These are phyloP conservation scores for Rhysida immarginata DNA, from an alignment of 1,140 invertebrate genomes.

Conservation along the genomic window DNA sequence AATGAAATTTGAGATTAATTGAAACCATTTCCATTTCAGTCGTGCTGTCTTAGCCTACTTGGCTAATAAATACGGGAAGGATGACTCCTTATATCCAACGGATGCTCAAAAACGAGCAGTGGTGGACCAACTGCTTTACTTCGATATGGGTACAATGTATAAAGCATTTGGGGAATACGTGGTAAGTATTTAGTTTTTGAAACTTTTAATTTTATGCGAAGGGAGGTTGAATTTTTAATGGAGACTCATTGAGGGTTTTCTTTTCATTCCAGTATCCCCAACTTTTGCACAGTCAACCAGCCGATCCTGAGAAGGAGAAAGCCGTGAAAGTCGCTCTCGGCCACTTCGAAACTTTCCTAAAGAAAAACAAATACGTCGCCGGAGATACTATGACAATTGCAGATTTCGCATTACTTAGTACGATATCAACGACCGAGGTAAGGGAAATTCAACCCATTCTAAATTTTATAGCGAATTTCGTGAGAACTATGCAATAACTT, in stretches of 20 bases:
- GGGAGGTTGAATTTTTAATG: no score
- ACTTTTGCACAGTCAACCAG: not conserved
- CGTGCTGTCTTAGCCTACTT: slow-evolving; percentile 56
- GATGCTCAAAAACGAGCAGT: slow-evolving; percentile 47
- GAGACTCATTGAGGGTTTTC: not conserved
- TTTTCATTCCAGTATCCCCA: not conserved
- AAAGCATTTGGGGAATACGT: slow-evolving; percentile 44
- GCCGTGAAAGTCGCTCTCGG: not conserved
- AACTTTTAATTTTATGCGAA: no score
- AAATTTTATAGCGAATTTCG: no score
- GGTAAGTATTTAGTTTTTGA: no score
- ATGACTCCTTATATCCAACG: slow-evolving; percentile 50
- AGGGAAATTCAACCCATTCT: no score
- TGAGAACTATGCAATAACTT: no score
- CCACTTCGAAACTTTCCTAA: not conserved
- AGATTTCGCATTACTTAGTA: not conserved
- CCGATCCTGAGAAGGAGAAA: not conserved
- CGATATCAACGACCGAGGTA: not conserved
- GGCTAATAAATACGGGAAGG: slow-evolving; percentile 50
- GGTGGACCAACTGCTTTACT: slow-evolving; percentile 55
- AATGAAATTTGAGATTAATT: no score
- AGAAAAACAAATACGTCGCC: not conserved
- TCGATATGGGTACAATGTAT: slow-evolving; percentile 50
- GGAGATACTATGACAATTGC: not conserved
- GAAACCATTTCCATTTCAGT: no score